These are phyloP conservation scores for Alsophila aescularia DNA, from an alignment of 2,888 invertebrate species.

Conservation along the genomic window DNA sequence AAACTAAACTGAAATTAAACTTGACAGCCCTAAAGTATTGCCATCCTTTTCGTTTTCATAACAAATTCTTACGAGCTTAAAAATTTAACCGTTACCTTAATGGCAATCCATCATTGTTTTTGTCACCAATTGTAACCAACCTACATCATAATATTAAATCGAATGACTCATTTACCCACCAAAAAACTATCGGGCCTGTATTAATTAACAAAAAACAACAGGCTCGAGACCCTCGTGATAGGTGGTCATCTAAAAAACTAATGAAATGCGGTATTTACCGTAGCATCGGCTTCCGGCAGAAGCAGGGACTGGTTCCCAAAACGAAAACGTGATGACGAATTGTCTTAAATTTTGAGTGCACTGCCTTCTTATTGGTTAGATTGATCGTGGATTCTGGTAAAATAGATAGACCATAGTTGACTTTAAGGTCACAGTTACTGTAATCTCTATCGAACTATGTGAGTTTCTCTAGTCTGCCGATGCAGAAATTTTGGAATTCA, in stretches of 20 bases:
- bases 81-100: no score
- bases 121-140: slow-evolving; percentile 1
- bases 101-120: slow-evolving; percentile 7
- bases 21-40: no score
- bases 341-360: slow-evolving; percentile 7
- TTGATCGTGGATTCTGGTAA: no score
- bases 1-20: no score
- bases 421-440: no score
- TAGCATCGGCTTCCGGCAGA: slow-evolving; percentile 35
- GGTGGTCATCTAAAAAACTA: slow-evolving; percentile 54
- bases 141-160: slow-evolving; percentile 2
- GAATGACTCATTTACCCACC: slow-evolving; percentile 11
- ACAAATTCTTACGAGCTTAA: no score
- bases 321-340: slow-evolving; percentile 35
- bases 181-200: slow-evolving; percentile 11
- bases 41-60: no score
- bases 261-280: slow-evolving; percentile 43
- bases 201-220: slow-evolving; percentile 35
- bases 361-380: neutral
- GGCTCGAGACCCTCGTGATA: slow-evolving; percentile 26
- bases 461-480: no score
- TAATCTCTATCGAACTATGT: no score
- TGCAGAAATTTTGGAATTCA: no score
- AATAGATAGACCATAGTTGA: no score
- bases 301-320: slow-evolving; percentile 36